Evolutionary conservation across 2,888 invertebrate genomes (phyloP).

Genomic region (Diploptera punctata): DNA sequence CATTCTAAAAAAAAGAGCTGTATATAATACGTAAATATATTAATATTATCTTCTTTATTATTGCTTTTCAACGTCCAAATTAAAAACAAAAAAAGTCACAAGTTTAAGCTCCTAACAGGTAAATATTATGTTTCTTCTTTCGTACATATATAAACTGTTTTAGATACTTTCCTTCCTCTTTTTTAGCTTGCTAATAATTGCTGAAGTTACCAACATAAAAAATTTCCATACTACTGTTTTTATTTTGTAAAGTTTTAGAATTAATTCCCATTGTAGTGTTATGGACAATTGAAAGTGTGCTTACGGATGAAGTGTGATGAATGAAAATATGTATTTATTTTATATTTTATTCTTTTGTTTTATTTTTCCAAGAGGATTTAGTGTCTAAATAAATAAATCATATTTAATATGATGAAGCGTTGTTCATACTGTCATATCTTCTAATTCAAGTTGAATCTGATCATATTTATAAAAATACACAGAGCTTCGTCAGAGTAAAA

Average conservation of each 20-base stretch:
- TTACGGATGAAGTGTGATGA: too few relatives aligned
- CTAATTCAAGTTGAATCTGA: constrained; percentile 18
- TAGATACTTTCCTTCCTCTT: neutral
- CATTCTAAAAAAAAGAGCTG: constrained; percentile 22
- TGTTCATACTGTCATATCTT: constrained; percentile 7
- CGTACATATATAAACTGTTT: neutral
- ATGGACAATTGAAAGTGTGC: neutral
- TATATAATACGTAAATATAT: constrained; percentile 33
- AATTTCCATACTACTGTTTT: constrained; percentile 28
- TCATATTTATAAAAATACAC: constrained; percentile 7
- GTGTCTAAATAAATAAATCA: neutral
- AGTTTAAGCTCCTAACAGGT: neutral
- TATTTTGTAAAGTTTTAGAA: constrained; percentile 5
- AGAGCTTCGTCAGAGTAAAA: too few relatives aligned
- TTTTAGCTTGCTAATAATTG: constrained; percentile 7
- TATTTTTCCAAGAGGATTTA: neutral
- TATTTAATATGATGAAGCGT: neutral
- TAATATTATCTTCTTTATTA: constrained; percentile 4
- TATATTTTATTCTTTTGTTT: neutral
- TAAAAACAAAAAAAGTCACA: too few relatives aligned
- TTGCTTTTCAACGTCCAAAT: constrained; percentile 26
- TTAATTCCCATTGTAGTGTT: constrained; percentile 13
- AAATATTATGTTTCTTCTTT: constrained; percentile 1
- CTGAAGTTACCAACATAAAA: constrained; percentile 5
- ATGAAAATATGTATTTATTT: too few relatives aligned